Conservation (phyloP, 2,888 invertebrate species). For the Dicyrtoma fusca region DNA sequence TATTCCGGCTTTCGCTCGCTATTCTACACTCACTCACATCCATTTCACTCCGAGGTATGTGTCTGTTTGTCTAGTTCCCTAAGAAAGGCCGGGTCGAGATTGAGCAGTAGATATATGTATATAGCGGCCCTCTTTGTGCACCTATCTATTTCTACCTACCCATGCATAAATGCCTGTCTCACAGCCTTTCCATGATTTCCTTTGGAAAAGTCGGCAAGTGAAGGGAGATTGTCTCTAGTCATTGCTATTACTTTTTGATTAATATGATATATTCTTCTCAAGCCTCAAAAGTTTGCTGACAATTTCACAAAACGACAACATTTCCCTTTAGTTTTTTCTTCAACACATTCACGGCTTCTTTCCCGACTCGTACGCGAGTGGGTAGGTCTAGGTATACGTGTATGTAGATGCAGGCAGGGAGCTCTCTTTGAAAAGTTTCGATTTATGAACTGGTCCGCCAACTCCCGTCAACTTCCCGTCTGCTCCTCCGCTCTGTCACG, state of each 20-base stretch:
- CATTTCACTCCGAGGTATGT: too few species aligned
- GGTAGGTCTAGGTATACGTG: neutral
- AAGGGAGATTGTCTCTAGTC: conserved; percentile 33
- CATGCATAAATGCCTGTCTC: too few species aligned
- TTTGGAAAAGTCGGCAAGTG: conserved; percentile 18
- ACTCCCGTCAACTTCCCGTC: too few species aligned
- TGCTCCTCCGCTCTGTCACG: too few species aligned
- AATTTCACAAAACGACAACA: conserved; percentile 21
- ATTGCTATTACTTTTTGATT: conserved; percentile 29
- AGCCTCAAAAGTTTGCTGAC: conserved; percentile 26
- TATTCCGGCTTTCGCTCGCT: too few species aligned
- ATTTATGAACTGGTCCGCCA: neutral
- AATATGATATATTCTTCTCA: conserved; percentile 25
- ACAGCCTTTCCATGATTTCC: conserved; percentile 2
- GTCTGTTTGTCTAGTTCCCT: too few species aligned
- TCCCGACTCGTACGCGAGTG: neutral
- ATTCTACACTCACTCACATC: too few species aligned
- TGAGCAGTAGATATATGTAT: neutral
- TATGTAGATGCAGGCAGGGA: neutral
- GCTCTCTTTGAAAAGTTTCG: neutral
- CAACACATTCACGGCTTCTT: conserved; percentile 6
- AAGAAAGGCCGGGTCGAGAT: too few species aligned
- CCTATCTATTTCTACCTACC: too few species aligned
- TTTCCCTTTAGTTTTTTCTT: too few species aligned
- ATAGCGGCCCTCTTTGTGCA: too few species aligned